Conservation (phyloP, 2,113 vertebrate species). For the Microcebus murinus region DNA sequence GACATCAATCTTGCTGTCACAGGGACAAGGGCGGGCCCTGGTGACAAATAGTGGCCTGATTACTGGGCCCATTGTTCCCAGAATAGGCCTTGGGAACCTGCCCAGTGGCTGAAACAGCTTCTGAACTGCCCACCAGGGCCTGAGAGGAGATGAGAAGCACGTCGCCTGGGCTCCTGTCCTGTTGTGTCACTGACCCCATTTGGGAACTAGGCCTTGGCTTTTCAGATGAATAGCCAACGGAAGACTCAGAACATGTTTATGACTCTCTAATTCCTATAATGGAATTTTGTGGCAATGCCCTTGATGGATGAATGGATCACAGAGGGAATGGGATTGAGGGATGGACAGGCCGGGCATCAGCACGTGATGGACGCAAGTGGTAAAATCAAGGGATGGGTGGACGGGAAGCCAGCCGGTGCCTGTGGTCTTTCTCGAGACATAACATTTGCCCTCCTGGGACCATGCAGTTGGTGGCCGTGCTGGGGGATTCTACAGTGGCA, state of each 20-base stretch:
- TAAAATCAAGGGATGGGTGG: neutral
- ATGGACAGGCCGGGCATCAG: neutral
- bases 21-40: neutral
- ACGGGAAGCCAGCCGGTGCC: neutral
- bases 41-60: slow-evolving; percentile 58
- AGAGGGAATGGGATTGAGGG: neutral
- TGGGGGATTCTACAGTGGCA: too few species aligned
- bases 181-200: neutral
- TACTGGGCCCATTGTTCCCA: slow-evolving; percentile 34
- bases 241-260: neutral
- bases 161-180: neutral
- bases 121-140: neutral
- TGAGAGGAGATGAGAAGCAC: neutral
- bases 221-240: neutral
- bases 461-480: neutral
- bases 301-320: neutral
- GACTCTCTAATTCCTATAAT: neutral
- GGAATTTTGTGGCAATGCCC: neutral
- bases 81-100: neutral
- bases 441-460: neutral
- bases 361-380: neutral
- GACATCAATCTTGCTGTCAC: neutral
- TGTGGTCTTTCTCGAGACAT: neutral
- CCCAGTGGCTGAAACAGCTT: neutral
- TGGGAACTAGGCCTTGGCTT: neutral